These are phyloP conservation scores for Vanessa atalanta DNA, from an alignment of 1,140 invertebrate species.

Conservation along the genomic window DNA sequence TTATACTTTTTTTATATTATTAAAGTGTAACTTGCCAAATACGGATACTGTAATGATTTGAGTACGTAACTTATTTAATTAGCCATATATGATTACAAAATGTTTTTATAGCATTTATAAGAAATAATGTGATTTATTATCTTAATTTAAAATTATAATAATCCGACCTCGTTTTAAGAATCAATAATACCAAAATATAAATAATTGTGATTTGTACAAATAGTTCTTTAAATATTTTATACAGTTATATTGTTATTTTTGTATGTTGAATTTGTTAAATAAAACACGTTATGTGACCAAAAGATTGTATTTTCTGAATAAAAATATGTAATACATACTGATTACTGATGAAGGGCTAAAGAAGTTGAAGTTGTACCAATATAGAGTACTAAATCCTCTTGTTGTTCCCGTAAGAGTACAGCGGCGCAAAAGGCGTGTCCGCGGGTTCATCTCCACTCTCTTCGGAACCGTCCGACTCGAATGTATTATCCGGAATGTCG, in stretches of 20 bases:
- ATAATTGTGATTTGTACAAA: not conserved
- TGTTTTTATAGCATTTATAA: no score
- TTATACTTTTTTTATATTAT: no score
- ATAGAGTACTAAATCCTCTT: constrained; percentile 68
- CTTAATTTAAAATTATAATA: no score
- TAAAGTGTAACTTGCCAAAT: no score
- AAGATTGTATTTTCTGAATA: constrained; percentile 69
- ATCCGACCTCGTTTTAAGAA: no score
- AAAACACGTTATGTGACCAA: constrained; percentile 61
- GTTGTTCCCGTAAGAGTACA: constrained; percentile 75
- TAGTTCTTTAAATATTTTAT: constrained; percentile 3
- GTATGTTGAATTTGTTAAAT: constrained; percentile 34
- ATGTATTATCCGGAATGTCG: constrained; percentile 98
- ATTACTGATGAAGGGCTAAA: constrained; percentile 30
- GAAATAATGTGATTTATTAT: no score
- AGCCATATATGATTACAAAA: no score
- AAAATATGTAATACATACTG: constrained; percentile 63
- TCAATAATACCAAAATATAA: not conserved
- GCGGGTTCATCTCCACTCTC: constrained; percentile 91
- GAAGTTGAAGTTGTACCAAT: constrained; percentile 16
- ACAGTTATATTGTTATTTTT: not conserved
- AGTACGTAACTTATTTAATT: no score
- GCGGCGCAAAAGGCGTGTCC: constrained; percentile 82
- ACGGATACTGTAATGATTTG: no score
- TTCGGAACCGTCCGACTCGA: constrained; percentile 98